phyloP scores from a whole-genome alignment of 92 coral and sea anemone species.

The Epizoanthus illoricatus region DNA sequence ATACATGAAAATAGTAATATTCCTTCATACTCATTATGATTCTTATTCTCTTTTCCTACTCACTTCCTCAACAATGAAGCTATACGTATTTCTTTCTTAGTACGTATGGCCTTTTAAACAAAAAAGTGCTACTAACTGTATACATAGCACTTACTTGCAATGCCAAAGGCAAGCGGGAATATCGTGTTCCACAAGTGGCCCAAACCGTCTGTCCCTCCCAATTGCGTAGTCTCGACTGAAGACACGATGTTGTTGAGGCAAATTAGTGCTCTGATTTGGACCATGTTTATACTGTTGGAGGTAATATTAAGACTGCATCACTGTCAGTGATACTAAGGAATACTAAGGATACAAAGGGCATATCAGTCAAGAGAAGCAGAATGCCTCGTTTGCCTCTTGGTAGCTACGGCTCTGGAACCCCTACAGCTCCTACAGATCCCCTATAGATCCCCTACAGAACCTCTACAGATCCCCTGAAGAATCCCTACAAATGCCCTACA shows the following conservation, averaged over 20 bases:
- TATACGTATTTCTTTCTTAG: too few species aligned
- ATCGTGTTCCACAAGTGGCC: conserved; percentile 86
- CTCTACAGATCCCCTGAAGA: too few species aligned
- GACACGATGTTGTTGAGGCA: conserved; percentile 95
- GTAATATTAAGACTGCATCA: background rate
- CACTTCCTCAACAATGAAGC: too few species aligned
- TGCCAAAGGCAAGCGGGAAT: conserved; percentile 75
- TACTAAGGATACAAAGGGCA: background rate
- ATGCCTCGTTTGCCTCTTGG: too few species aligned
- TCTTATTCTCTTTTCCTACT: too few species aligned
- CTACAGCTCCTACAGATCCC: too few species aligned
- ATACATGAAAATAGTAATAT: too few species aligned
- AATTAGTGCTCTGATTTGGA: conserved; percentile 89
- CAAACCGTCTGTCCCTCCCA: conserved; percentile 79
- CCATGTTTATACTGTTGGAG: conserved; percentile 59
- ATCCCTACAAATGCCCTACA: too few species aligned
- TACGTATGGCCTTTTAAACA: background rate
- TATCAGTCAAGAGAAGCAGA: too few species aligned
- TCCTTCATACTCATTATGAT: too few species aligned
- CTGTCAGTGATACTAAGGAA: background rate
- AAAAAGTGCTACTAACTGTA: background rate
- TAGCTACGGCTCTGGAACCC: too few species aligned
- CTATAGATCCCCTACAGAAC: too few species aligned
- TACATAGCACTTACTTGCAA: conserved; percentile 56
- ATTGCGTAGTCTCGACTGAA: conserved; percentile 70